Base-by-base conservation (phyloP, 2,113 vertebrate genomes). In the Cephalophus harveyi region DNA sequence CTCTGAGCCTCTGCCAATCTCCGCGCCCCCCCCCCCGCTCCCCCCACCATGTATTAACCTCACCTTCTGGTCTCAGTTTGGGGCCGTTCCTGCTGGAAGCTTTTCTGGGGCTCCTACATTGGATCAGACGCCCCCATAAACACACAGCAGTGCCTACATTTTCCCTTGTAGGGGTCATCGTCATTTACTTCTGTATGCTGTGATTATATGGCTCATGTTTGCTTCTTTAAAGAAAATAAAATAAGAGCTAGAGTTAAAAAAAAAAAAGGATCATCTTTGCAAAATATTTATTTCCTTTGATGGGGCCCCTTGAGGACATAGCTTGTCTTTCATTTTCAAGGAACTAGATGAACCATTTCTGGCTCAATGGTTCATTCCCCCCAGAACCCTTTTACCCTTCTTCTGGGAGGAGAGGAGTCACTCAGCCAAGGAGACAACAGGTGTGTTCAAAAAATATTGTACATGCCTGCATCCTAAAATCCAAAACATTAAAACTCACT, bases 11-110 rank as follows among this genome's bases (percentile, higher is more conserved):
- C 59, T 33, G 57, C 43, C 2, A 46, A 23, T 10, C 57, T 19
- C 14, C n/a, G n/a, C n/a, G n/a, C n/a, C n/a, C 86, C 8, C 14
- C 7, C 2, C 1, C 1, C 4, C 0, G 1, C 50, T 46, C 11
- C 17, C 64, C 8, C 2, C 16, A 10, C 64, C 19, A 12, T 71
- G 5, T 25, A 48, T 19, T 16, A n/a, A 64, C 5, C 28, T 46
- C 54, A 25, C 40, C 14, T 40, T 89, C 57, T 81, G 59, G 54
- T 54, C 36, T 60, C 48, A 15, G 2, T 74, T 74, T 62, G 28
- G 9, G 48, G 2, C 21, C n/a, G 0, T 71, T 89, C 59, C 9
- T 60, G 14, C 11, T 2, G 36, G 15, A 92, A 48, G 14, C 36
- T 59, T 40, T 30, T 5, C 40, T 12, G 43, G 12, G 33, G 14